Evolutionary conservation across 2,797 vertebrate genomes (phyloP).

Genomic region (Anolis apletophallus): DNA sequence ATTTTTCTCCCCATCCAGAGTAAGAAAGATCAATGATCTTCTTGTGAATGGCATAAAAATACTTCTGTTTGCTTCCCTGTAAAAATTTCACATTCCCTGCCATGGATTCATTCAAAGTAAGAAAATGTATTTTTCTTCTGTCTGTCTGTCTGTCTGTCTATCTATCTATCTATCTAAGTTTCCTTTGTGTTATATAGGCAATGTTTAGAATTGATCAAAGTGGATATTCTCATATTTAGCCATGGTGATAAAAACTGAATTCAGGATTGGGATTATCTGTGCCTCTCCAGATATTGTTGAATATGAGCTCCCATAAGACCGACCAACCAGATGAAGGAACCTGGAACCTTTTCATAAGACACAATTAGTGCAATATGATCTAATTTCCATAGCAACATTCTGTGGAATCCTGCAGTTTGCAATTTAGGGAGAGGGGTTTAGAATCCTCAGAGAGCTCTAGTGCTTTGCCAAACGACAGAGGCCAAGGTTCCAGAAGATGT

Average conservation of each 20-base stretch:
- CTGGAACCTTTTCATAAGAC: too few species aligned
- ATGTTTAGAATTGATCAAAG: background rate
- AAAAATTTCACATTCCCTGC: slow-evolving; percentile 49
- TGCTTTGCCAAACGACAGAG: too few species aligned
- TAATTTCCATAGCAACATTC: too few species aligned
- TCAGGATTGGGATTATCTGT: background rate
- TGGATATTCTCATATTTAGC: background rate
- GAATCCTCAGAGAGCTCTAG: too few species aligned
- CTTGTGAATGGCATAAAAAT: slow-evolving; percentile 62
- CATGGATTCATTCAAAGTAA: slow-evolving; percentile 45
- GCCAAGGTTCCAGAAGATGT: too few species aligned
- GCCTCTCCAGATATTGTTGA: background rate
- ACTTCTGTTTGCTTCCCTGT: slow-evolving; percentile 50
- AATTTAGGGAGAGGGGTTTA: too few species aligned
- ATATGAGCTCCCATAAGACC: background rate
- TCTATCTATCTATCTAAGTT: background rate
- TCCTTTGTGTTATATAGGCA: background rate
- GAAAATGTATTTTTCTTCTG: slow-evolving; percentile 43
- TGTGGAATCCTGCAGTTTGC: too few species aligned
- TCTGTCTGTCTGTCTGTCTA: too few species aligned
- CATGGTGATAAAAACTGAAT: background rate
- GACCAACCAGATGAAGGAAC: background rate
- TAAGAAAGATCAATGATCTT: slow-evolving; percentile 67
- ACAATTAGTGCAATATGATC: too few species aligned
- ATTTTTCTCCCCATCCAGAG: slow-evolving; percentile 51